Conservation (phyloP, 2,113 vertebrate genomes). For the Pomatorhinus ruficollis region DNA sequence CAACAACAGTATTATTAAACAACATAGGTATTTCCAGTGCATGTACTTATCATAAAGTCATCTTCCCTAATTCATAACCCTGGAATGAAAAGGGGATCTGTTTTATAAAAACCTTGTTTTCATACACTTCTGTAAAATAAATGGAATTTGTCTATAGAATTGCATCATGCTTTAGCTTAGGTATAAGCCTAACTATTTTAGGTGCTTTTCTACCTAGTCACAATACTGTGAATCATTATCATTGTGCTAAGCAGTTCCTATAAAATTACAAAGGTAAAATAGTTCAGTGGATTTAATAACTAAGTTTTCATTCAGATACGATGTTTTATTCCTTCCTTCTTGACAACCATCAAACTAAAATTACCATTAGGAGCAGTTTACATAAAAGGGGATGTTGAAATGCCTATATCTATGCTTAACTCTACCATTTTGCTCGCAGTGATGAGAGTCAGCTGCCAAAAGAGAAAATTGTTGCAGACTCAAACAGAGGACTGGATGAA, state of each 20-base stretch:
- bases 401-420: not conserved
- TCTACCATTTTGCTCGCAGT: not conserved
- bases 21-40: not conserved
- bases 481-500: not conserved
- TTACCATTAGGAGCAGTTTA: not conserved
- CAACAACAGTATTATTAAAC: not conserved
- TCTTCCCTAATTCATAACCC: not conserved
- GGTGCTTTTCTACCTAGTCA: not conserved
- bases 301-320: not conserved
- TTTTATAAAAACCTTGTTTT: not conserved
- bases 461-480: not conserved
- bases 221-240: not conserved
- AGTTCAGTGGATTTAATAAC: not conserved
- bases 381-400: not conserved
- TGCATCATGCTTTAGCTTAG: not conserved
- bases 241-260: not conserved
- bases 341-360: not conserved
- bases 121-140: not conserved
- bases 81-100: not conserved
- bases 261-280: not conserved
- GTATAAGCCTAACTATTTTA: not conserved
- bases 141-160: not conserved
- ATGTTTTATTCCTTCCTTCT: not conserved
- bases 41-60: not conserved
- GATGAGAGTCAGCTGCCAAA: not conserved